These are phyloP conservation scores for Lampris incognitus DNA, from an alignment of 2,113 vertebrate genomes.

Conservation along the genomic window DNA sequence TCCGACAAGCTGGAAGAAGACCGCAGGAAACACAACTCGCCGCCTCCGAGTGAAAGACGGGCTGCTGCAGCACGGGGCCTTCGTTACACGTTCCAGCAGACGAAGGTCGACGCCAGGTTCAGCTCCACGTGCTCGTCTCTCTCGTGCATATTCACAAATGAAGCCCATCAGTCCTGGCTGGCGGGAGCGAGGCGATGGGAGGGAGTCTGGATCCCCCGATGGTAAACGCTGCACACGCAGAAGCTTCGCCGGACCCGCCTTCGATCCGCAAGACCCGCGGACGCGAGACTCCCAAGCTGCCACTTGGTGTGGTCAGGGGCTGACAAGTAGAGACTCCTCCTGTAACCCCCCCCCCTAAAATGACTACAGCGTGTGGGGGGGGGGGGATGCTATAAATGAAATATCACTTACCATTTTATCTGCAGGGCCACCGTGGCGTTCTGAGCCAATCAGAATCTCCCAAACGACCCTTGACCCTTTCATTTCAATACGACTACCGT, in stretches of 20 bases:
- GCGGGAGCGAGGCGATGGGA: conserved; percentile 45
- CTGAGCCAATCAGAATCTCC: conserved; percentile 84
- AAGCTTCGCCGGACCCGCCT: conserved; percentile 38
- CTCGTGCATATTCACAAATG: conserved; percentile 77
- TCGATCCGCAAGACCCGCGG: conserved; percentile 58
- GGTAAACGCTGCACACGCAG: conserved; percentile 47
- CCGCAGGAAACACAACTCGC: conserved; percentile 28
- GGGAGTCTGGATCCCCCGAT: conserved; percentile 59
- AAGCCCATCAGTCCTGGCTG: conserved; percentile 73
- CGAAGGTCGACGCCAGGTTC: conserved; percentile 79
- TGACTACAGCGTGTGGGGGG: conserved; percentile 49
- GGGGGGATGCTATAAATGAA: conserved; percentile 66
- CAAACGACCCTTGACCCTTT: conserved; percentile 85
- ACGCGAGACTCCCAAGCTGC: conserved; percentile 38
- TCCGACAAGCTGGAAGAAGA: conserved; percentile 24
- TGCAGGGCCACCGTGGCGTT: conserved; percentile 50
- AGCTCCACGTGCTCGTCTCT: conserved; percentile 68
- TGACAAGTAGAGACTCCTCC: conserved; percentile 52
- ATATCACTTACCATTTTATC: conserved; percentile 76
- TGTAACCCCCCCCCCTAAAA: conserved; percentile 63
- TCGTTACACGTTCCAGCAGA: conserved; percentile 42
- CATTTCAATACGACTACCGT: conserved; percentile 84
- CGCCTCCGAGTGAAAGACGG: conserved; percentile 22
- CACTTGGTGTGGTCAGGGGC: conserved; percentile 49
- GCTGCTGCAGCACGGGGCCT: conserved; percentile 27